Conservation (phyloP, 2,888 invertebrate genomes). For the Trachelus iudaicus region DNA sequence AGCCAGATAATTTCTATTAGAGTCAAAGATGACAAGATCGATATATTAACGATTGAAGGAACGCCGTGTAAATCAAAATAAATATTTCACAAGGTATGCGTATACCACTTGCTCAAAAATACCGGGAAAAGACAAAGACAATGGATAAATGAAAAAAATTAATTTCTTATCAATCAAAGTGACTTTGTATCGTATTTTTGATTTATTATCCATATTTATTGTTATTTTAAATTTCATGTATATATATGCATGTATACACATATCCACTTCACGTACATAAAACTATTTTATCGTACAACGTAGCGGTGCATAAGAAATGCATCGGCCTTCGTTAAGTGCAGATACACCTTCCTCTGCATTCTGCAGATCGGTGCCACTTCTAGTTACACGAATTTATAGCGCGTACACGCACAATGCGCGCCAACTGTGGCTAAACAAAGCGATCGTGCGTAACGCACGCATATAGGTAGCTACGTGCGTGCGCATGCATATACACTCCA, state of each 20-base stretch:
- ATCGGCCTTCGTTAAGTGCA: slow-evolving; percentile 44
- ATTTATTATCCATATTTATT: not conserved
- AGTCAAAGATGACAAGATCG: not conserved
- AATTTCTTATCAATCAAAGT: not conserved
- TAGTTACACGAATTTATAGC: slow-evolving; percentile 48
- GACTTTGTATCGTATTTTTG: not conserved
- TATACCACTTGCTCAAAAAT: not conserved
- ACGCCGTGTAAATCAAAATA: not conserved
- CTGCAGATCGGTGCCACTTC: slow-evolving; percentile 33
- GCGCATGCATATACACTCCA: not conserved
- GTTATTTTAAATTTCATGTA: not conserved
- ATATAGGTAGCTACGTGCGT: not conserved
- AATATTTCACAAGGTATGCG: not conserved
- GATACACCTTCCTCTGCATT: slow-evolving; percentile 50
- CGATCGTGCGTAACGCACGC: not conserved
- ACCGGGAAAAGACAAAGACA: not conserved
- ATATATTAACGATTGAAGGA: not conserved
- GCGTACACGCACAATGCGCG: slow-evolving; percentile 50
- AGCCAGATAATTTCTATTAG: not conserved
- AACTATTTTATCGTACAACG: not conserved
- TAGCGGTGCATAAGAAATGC: not conserved
- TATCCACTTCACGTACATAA: not conserved
- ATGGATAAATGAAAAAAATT: not conserved
- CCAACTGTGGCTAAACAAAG: slow-evolving; percentile 45
- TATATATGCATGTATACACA: too few relatives aligned